These are phyloP conservation scores for Ennomos quercinarius DNA, from an alignment of 2,888 invertebrate species.

Conservation along the genomic window DNA sequence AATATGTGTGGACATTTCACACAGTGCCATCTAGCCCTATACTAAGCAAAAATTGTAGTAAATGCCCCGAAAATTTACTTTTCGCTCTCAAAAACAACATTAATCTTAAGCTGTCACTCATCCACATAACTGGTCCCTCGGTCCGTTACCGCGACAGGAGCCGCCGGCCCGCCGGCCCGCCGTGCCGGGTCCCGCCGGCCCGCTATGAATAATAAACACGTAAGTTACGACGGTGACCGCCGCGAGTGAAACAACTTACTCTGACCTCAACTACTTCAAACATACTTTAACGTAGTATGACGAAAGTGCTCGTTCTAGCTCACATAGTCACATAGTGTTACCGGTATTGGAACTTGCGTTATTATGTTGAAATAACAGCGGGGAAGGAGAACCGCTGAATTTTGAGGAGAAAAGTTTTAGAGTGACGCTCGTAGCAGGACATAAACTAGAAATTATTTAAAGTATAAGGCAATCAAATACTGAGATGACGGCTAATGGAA, in stretches of 20 bases:
- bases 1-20: too few relatives aligned
- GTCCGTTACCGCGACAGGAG: conserved; percentile 15
- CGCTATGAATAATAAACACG: conserved; percentile 19
- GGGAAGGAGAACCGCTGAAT: too few relatives aligned
- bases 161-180: conserved; percentile 3
- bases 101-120: conserved; percentile 8
- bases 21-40: too few relatives aligned
- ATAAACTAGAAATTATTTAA: too few relatives aligned
- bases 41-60: too few relatives aligned
- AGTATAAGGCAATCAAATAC: too few relatives aligned
- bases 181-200: conserved; percentile 1
- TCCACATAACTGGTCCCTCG: conserved; percentile 13
- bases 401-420: too few relatives aligned
- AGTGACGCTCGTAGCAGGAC: too few relatives aligned
- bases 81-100: conserved; percentile 3
- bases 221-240: conserved; percentile 7
- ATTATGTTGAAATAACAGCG: neutral
- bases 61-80: conserved; percentile 3
- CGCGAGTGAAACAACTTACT: conserved; percentile 5
- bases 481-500: too few relatives aligned
- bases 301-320: neutral
- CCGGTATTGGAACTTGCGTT: neutral
- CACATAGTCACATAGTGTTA: too few relatives aligned
- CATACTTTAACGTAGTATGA: conserved; percentile 7
- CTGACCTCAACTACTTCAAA: conserved; percentile 3